Evolutionary conservation across 2,888 invertebrate species (phyloP).

Genomic region (Trileptium ribeirensis): DNA sequence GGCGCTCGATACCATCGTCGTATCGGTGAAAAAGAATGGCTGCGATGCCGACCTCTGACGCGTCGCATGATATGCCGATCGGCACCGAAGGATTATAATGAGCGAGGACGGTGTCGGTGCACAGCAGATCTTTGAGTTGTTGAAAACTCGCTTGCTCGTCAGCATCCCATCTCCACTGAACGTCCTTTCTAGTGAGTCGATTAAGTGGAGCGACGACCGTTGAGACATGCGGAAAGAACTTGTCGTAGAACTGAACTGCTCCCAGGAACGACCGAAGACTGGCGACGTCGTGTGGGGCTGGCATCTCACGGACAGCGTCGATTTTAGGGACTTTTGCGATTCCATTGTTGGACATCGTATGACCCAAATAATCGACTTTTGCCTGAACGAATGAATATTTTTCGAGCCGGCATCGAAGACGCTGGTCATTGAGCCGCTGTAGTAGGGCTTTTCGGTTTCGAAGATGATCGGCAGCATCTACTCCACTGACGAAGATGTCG

Average conservation of each 20-base stretch:
- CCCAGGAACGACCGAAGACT: conserved; percentile 43
- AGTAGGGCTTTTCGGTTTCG: conserved; percentile 31
- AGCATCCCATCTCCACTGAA: conserved; percentile 25
- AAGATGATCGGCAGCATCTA: conserved; percentile 32
- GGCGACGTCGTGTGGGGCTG: conserved; percentile 38
- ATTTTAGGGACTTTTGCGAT: conserved; percentile 35
- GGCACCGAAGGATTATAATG: conserved; percentile 40
- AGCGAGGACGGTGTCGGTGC: conserved; percentile 32
- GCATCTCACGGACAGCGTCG: conserved; percentile 40
- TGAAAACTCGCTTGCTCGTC: conserved; percentile 21
- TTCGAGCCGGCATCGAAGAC: conserved; percentile 34
- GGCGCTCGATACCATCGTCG: conserved; percentile 42
- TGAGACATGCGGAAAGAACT: conserved; percentile 41
- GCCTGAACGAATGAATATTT: conserved; percentile 39
- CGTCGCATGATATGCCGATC: conserved; percentile 47
- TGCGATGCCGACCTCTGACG: conserved; percentile 40
- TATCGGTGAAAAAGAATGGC: conserved; percentile 40
- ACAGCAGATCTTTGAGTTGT: conserved; percentile 35
- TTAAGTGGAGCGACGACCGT: conserved; percentile 38
- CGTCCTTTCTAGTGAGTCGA: conserved; percentile 31
- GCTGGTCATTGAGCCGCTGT: conserved; percentile 28
- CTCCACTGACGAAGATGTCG: conserved; percentile 34
- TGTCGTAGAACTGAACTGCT: conserved; percentile 42
- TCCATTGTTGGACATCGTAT: conserved; percentile 36
- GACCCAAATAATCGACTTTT: conserved; percentile 40